A percentile compares a stretch with the other conserved stretches of the same genome.
phyloP scores from a whole-genome alignment of 1,140 invertebrate species.

The Copidosoma floridanum region DNA sequence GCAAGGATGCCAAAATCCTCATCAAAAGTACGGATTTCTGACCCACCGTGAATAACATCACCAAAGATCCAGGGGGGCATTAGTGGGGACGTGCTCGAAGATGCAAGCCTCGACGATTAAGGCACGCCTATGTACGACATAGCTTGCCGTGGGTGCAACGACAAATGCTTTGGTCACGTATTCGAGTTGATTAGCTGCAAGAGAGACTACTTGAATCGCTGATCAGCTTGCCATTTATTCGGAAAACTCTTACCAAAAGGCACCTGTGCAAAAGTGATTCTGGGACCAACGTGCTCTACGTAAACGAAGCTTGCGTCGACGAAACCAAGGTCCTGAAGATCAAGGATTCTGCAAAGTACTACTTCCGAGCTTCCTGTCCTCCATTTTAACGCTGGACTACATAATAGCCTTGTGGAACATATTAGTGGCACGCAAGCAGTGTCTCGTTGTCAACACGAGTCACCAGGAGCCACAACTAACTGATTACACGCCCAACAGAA shows the following conservation, averaged over 20 bases:
- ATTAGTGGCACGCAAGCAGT: conserved; percentile 63
- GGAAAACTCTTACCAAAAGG: conserved; percentile 58
- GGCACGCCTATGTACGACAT: conserved; percentile 68
- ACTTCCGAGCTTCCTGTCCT: conserved; percentile 54
- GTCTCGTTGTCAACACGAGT: conserved; percentile 1
- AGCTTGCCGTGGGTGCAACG: conserved; percentile 69
- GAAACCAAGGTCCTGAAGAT: background rate
- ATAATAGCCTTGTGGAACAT: conserved; percentile 76
- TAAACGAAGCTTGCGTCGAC: background rate
- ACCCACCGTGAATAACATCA: conserved; percentile 52
- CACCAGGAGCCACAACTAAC: conserved; percentile 7
- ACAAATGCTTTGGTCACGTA: conserved; percentile 63
- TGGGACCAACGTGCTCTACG: background rate
- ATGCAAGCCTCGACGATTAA: conserved; percentile 49
- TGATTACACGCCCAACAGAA: conserved; percentile 10
- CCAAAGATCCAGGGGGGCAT: conserved; percentile 53
- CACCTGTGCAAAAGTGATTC: conserved; percentile 18
- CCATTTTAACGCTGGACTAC: conserved; percentile 65
- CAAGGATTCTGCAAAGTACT: background rate
- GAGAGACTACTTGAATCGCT: conserved; percentile 58
- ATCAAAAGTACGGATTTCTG: conserved; percentile 65
- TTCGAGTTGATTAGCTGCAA: conserved; percentile 69
- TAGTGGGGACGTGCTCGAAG: conserved; percentile 27
- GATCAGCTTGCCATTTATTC: conserved; percentile 58
- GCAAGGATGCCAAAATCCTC: too few species aligned